Percentiles rank a stretch among this genome's conserved stretches.
Conservation (phyloP, 2,888 invertebrate species). For the Cheilosia vulpina region DNA sequence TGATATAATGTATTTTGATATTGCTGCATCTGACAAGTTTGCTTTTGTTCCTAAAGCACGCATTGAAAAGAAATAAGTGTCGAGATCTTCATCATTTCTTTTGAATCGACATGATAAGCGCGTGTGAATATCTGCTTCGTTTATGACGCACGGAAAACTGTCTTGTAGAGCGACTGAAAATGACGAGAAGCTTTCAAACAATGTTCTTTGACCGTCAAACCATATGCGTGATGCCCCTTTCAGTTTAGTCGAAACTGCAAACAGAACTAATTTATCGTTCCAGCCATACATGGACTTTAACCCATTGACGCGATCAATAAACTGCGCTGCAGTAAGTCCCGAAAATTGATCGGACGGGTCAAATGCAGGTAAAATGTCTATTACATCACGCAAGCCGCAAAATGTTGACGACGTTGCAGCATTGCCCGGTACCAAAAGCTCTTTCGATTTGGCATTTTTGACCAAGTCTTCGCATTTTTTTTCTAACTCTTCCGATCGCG, state of each 20-base stretch:
- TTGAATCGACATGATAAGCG: background rate
- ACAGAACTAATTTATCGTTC: background rate
- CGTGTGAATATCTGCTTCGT: background rate
- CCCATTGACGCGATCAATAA: background rate
- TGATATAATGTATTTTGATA: background rate
- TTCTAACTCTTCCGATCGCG: too few relatives aligned
- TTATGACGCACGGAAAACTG: background rate
- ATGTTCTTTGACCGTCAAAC: background rate
- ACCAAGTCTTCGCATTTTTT: too few relatives aligned
- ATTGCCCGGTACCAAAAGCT: too few relatives aligned
- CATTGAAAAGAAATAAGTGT: background rate
- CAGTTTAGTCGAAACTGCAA: background rate
- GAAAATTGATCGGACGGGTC: background rate
- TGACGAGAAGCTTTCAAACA: background rate
- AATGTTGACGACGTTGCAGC: background rate
- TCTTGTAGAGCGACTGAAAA: background rate
- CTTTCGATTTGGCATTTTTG: too few relatives aligned
- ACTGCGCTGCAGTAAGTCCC: background rate
- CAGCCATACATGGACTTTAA: background rate
- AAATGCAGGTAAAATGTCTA: background rate
- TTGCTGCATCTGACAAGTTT: slow-evolving; percentile 1
- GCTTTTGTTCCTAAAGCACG: background rate
- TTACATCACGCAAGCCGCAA: background rate
- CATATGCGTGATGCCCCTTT: background rate
- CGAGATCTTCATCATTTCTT: background rate